phyloP scores from a whole-genome alignment of 2,113 vertebrate genomes.

The Podarcis raffonei region DNA sequence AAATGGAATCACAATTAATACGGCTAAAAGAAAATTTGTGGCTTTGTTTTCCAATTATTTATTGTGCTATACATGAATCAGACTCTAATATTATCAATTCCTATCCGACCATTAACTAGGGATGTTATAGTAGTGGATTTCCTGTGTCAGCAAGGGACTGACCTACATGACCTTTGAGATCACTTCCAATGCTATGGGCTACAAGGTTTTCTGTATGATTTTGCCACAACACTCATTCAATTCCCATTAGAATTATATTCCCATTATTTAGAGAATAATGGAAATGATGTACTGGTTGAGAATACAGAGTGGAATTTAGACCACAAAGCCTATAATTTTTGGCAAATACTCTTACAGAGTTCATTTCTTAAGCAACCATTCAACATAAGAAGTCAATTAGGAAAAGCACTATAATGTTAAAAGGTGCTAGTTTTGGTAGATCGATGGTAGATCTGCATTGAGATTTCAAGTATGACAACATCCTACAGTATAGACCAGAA shows the following conservation, averaged over 20 bases:
- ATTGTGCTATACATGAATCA: background rate
- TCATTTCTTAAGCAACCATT: background rate
- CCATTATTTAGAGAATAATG: background rate
- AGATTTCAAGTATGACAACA: background rate
- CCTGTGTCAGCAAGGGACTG: background rate
- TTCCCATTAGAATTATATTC: background rate
- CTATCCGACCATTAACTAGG: too few species aligned
- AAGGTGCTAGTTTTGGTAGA: background rate
- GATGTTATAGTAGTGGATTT: background rate
- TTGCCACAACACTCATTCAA: background rate
- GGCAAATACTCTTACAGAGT: slow-evolving; percentile 1
- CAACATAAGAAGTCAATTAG: background rate
- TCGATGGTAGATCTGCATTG: background rate
- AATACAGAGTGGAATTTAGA: background rate
- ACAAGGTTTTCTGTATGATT: background rate
- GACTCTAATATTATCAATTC: background rate
- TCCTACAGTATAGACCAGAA: slow-evolving; percentile 25
- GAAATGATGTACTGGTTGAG: background rate
- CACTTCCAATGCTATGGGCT: background rate
- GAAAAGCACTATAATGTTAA: background rate
- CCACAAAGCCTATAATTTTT: background rate
- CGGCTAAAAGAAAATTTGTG: background rate
- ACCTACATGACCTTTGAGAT: background rate
- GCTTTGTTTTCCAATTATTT: background rate
- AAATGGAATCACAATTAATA: background rate